Evolutionary conservation across 2,797 vertebrate genomes (phyloP), one percentile per base, ranked within the genome.

Genomic region (Naso thynnoides): DNA sequence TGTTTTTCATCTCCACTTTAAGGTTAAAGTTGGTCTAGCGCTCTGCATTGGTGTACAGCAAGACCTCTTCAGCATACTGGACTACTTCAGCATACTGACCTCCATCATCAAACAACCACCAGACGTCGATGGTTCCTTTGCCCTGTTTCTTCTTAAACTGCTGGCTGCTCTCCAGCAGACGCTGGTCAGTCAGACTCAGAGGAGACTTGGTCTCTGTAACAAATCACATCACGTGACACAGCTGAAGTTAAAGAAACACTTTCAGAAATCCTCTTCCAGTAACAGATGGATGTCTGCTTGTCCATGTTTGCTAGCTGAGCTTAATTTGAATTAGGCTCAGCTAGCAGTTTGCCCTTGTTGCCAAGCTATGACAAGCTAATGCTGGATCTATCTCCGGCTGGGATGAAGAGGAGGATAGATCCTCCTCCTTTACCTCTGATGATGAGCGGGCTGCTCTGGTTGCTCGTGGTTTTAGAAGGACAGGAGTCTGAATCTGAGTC

Each of bases 81-180:
- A n/a, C n/a, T n/a, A n/a, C n/a, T n/a, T n/a, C n/a, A n/a, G n/a
- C n/a, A n/a, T n/a, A 42, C 67, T 66, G 90, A 98, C 98, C 98
- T 93, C 98, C 98, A 71, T 99, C 98, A 64, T 99, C 98, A 88
- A 99, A 99, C 70, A 99, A 95, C 98, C 98, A 99, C 98, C 98
- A 99, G 3, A 99, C 98, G 3, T 99, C 98, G 18, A 99, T 96
- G 71, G 97, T 99, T 76, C 96, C 98, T 93, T 97, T 98, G 66
- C 96, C 96, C 91, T 99, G 98, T 66, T 97, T 98, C 92, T 95
- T 98, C 93, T 96, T 96, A 86, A 99, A 99, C 84, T 97, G 96
- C 76, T 94, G 93, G 78, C 97, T 99, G 81, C 94, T 94, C 82
- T 97, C 96, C 78, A 99, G 89, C 60, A 98, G 95, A 36, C 94